A percentile compares a stretch with the other conserved stretches of the same genome.
Conservation (phyloP, 30 jellyfish, hydroid and myxozoan genomes). For the Pseudorhiza aurosa region DNA sequence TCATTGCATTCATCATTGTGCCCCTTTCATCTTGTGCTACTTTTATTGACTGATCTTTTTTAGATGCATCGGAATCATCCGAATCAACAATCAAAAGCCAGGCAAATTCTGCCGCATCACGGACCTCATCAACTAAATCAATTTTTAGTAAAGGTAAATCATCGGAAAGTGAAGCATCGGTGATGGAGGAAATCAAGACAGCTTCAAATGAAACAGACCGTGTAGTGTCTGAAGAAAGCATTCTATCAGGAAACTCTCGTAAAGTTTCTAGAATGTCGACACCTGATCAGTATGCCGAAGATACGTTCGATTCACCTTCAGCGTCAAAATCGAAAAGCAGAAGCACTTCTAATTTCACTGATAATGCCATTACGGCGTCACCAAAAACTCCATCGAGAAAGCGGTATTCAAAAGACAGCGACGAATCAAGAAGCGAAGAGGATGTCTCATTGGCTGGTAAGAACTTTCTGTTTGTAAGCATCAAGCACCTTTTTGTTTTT, state of each 20-base stretch:
- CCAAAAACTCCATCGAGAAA: not conserved
- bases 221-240: slow-evolving; percentile 60
- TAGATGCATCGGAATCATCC: slow-evolving; percentile 59
- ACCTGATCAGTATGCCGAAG: slow-evolving; percentile 59
- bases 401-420: slow-evolving; percentile 54
- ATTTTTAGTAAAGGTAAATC: slow-evolving; percentile 35
- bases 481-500: not conserved
- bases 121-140: slow-evolving; percentile 44
- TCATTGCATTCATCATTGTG: too few species aligned
- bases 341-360: slow-evolving; percentile 14
- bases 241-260: slow-evolving; percentile 13
- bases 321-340: slow-evolving; percentile 32
- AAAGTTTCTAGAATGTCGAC: slow-evolving; percentile 27
- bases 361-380: slow-evolving; percentile 6
- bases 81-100: slow-evolving; percentile 47
- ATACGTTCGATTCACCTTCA: slow-evolving; percentile 67
- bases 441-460: slow-evolving; percentile 64
- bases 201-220: slow-evolving; percentile 40
- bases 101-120: slow-evolving; percentile 15
- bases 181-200: slow-evolving; percentile 56
- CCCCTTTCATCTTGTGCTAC: too few species aligned
- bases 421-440: slow-evolving; percentile 69
- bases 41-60: too few species aligned
- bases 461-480: too few species aligned
- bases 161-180: slow-evolving; percentile 67